Base-by-base conservation (phyloP, 2,888 invertebrate species). In the Onthophagus sagittarius region DNA sequence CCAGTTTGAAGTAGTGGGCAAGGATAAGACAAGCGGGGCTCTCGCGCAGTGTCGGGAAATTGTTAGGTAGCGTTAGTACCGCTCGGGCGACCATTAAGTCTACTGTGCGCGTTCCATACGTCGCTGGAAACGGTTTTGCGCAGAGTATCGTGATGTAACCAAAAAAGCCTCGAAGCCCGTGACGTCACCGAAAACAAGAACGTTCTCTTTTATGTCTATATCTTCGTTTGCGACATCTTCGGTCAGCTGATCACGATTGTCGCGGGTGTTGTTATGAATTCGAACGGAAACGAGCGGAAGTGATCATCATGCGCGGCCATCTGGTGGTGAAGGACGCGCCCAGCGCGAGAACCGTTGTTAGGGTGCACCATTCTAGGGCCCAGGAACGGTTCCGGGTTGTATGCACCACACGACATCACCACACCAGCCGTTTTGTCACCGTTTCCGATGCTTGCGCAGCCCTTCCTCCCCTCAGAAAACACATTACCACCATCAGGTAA, bases 401-500 rank as follows among this genome's bases (percentile, higher is more conserved):
- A 72, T 85, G 85, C 77, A 85, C 85, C 67, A 85, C 85, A 7
- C 79, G 84, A 64, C 81, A 84, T 65, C 85, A 85, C 76, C 85
- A 85, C 76, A 82, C 84, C 71, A 85, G 84, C 79, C 78, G 85
- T 71, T 80, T 84, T 76, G 85, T 85, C 33, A 85, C 85, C 9
- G 84, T 85, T 63, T 82, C 83, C 15, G 85, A 85, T 75, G 81
- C 82, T 11, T 83, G 83, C 74, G 81, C 83, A 63, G 79, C 80
- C 15, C 77, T 84, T 74, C 83, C 84, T 71, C 83, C 84, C 32
- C 79, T 85, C 39, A 80, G 84, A 79, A 85, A 85, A 79, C 85
- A 85, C 81, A 83, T 85, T 76, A 85, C 85, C 69, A 83, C 85
- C 73, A 83, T 85, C 82, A 85, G 85, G 85, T 85, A 82, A 75